Evolutionary conservation across 2,113 vertebrate genomes (phyloP), one percentile per base, ranked within the genome.

Genomic region (Melanerpes aurifrons): DNA sequence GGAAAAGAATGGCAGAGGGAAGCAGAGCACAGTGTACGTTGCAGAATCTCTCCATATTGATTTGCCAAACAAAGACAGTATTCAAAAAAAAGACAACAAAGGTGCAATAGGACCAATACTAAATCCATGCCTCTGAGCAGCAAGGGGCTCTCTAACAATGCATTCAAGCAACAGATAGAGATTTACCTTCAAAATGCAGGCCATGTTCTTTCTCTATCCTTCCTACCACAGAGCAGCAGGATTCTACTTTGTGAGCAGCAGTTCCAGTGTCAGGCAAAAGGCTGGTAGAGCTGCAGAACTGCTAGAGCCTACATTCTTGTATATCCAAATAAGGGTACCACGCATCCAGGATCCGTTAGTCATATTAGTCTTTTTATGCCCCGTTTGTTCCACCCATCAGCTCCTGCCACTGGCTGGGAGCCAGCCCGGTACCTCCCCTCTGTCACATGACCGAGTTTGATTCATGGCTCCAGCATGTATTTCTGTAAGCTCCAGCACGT

Each of bases 161-260:
- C 96, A 86, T 94, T 94, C 92, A 92, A 98, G 97, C 97, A 96
- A 93, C 96, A 93, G 96, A 96, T 74, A 91, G 80, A 96, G 95
- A 87, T 95, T 98, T 98, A 98, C 98, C 98, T 98, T 98, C 94
- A 97, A 94, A 96, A 97, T 95, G 98, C 97, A 98, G 97, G 98
- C 98, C 98, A 98, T 98, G 97, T 96, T 97, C 97, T 95, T 89
- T 94, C 90, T 92, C 96, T 93, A 96, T 89, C 96, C 91, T 94
- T 96, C 96, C 96, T 92, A 90, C 93, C 96, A 90, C 95, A 94
- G 92, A 91, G 95, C 92, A 94, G 97, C 95, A 67, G 94, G 96
- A 76, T 71, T 95, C 95, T 96, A 96, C 95, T 91, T 94, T 93
- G 94, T 89, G 92, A 96, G 95, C 77, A 95, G 94, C 96, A 95